These are phyloP conservation scores for Monarcha castaneiventris DNA, from an alignment of 2,113 vertebrate species.

Conservation along the genomic window DNA sequence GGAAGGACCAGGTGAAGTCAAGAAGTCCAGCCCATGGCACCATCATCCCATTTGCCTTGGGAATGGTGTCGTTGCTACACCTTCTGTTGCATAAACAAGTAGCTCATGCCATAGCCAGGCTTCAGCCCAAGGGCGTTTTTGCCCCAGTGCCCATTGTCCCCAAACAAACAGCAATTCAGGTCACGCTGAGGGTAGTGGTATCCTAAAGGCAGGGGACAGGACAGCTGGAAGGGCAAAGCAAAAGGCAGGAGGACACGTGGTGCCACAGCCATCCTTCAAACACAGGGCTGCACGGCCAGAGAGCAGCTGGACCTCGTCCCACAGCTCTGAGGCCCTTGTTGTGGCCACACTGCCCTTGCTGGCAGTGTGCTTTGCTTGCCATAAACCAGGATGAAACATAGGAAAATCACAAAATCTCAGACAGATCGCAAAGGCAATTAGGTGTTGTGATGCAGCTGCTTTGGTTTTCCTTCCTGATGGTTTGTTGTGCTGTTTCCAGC, in stretches of 20 bases:
- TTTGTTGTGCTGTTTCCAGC: not conserved
- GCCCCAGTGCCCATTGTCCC: not conserved
- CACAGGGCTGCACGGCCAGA: fast-evolving
- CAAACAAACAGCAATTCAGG: not conserved
- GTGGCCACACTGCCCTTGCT: fast-evolving
- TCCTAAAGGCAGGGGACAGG: not conserved
- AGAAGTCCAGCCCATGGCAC: not conserved
- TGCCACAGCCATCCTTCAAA: not conserved
- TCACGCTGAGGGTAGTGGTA: fast-evolving
- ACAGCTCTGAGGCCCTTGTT: fast-evolving
- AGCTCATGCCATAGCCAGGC: not conserved
- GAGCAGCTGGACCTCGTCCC: not conserved
- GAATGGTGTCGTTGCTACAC: not conserved
- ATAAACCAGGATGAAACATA: not conserved
- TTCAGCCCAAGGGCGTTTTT: not conserved
- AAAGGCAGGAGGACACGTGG: not conserved
- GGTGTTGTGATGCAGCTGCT: not conserved
- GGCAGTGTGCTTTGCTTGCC: fast-evolving
- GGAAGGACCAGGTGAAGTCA: not conserved
- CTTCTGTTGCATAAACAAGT: not conserved
- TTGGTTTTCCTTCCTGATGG: not conserved
- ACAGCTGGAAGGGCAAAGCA: not conserved
- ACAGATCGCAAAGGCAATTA: not conserved
- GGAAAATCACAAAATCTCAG: not conserved
- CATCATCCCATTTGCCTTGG: not conserved